Percentiles rank a stretch among this genome's conserved stretches.
These are phyloP conservation scores for Zelleria hepariella DNA, from an alignment of 2,888 invertebrate genomes.

Conservation along the genomic window DNA sequence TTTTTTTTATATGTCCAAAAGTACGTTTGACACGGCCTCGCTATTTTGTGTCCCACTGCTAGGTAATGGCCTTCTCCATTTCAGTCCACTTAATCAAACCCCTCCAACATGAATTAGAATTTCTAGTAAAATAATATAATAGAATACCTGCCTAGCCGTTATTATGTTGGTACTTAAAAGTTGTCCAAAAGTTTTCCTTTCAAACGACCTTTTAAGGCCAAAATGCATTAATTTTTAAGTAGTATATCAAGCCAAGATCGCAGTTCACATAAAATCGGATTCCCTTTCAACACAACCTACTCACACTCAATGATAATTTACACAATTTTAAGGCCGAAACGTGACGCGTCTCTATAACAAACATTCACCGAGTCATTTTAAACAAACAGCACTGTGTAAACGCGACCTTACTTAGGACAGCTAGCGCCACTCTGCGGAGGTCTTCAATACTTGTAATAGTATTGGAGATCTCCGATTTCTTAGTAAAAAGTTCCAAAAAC, in stretches of 20 bases:
- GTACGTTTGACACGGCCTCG: too few relatives aligned
- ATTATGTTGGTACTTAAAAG: too few relatives aligned
- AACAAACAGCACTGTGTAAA: constrained; percentile 2
- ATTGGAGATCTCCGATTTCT: neutral
- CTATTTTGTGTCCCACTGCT: too few relatives aligned
- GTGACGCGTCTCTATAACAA: neutral
- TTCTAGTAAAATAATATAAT: too few relatives aligned
- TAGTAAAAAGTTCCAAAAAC: constrained; percentile 12
- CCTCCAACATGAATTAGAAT: too few relatives aligned
- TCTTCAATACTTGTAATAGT: neutral
- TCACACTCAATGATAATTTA: neutral
- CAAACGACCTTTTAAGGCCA: neutral
- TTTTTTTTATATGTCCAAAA: too few relatives aligned
- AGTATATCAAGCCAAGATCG: neutral
- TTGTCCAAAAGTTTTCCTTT: neutral
- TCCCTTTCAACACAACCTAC: neutral
- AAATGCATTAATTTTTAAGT: neutral
- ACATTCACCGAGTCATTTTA: neutral
- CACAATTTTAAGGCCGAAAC: neutral
- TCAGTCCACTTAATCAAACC: too few relatives aligned
- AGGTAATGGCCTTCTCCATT: too few relatives aligned
- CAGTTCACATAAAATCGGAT: neutral
- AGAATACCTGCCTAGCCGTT: too few relatives aligned
- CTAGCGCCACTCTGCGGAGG: constrained; percentile 9
- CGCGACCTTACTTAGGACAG: constrained; percentile 9